These are phyloP conservation scores for Ursus arctos DNA, from an alignment of 2,113 vertebrate species.

Conservation along the genomic window DNA sequence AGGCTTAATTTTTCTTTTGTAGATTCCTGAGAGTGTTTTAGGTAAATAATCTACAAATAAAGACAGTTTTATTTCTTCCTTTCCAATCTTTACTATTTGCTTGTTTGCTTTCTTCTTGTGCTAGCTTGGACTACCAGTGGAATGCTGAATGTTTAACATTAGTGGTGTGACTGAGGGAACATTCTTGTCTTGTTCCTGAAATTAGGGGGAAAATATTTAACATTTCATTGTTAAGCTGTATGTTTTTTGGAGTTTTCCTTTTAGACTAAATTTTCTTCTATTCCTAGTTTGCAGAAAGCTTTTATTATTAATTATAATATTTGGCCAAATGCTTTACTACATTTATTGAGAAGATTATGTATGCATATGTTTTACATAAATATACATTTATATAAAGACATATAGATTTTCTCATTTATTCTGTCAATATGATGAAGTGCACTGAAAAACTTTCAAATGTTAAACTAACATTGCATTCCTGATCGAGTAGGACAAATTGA, in stretches of 20 bases:
- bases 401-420: background rate
- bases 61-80: conserved; percentile 27
- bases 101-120: conserved; percentile 26
- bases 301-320: background rate
- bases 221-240: background rate
- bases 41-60: background rate
- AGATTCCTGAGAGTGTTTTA: background rate
- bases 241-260: background rate
- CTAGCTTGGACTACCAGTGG: background rate
- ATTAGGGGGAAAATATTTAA: background rate
- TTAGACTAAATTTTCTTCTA: background rate
- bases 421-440: background rate
- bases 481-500: background rate
- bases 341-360: conserved; percentile 37
- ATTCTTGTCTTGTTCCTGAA: background rate
- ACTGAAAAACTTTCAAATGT: conserved; percentile 33
- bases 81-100: background rate
- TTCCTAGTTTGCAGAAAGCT: conserved; percentile 4
- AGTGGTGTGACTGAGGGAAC: background rate
- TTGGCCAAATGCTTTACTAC: conserved; percentile 38
- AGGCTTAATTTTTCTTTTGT: background rate
- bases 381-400: background rate
- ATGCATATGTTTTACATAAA: background rate
- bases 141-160: background rate
- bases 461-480: background rate